Evolutionary conservation across 1,140 invertebrate species (phyloP), one percentile per base, ranked within the genome.

Genomic region (Nasonia giraulti): DNA sequence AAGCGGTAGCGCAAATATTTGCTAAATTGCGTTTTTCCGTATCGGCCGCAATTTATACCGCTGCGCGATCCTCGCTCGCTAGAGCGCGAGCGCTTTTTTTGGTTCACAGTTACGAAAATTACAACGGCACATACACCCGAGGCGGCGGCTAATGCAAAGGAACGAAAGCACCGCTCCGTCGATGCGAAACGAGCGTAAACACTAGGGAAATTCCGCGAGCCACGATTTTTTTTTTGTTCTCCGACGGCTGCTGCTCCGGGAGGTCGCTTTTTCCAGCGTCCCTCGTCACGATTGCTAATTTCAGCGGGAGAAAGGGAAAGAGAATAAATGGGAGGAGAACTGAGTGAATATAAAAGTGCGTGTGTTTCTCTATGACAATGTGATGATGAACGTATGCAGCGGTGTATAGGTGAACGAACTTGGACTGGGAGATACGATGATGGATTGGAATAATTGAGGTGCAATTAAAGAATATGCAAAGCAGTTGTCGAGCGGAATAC

Each of bases 161-260:
- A 77, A 47, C 14, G n/a, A 14, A 47, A 77, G 40, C 62, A 23
- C 4, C 31, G 55, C 55, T 62, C 17, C 55, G 55, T 62, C 20
- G 40, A 73, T 77, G 31, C 62, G 82, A 77, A 77, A 83, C 55
- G 62, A 83, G 47, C n/a, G 74, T 77, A 83, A 83, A 69, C 62
- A 83, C 62, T 50, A 77, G 82, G 76, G 68, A 79, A 84, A 79
- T 84, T 79, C 47, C 68, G 27, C 55, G n/a, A 68, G 20, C 66
- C 6, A 12, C 11, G 27, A 68, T 66, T 69, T 83, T 0, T 83
- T 55, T 78, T 40, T 79, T n/a, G 8, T 27, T 27, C 55, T 79
- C 12, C 33, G 33, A 73, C 55, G 55, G 4, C 74, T 76, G 40
- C 74, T 33, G 5, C 12, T 37, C 0, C 71, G 10, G 69, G 27